Base-by-base conservation (phyloP, 2,888 invertebrate genomes). In the Protonemura montana region DNA sequence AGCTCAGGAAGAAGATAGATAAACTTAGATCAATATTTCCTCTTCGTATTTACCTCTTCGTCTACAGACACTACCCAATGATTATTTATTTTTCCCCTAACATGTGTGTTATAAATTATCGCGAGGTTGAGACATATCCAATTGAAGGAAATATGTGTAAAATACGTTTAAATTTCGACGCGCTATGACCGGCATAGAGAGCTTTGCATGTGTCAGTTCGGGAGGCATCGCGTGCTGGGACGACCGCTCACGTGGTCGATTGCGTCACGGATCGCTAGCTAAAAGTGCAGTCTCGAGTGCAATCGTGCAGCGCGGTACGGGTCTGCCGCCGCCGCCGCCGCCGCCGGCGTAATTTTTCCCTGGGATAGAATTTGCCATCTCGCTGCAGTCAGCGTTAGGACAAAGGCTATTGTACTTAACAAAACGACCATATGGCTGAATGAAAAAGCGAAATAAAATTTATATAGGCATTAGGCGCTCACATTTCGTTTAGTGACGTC, bases 1-100 rank as follows among this genome's bases (percentile, higher is more conserved):
- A 59, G 59, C 16, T 59, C 59, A 21, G 35, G 59, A 59, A 59
- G 59, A 59, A 59, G 59, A 59, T 13, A 59, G 59, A 59, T 59
- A 59, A 59, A 59, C 59, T 59, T 59, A 59, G 59, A 59, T 59
- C 59, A 59, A 59, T 59, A 59, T 59, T 59, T 59, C 21, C 59
- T 21, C 59, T 10, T 59, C 59, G 7, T 59, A 59, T 59, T 59
- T 59, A 21, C 59, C 59, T 35, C 59, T 21, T 10, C 13, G 59
- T 59, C 59, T 59, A 21, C 59, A 59, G 16, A 21, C 13, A 59
- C 13, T 10, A 59, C 7, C 21, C 16, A 16, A 59, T 3, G 59
- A 59, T 59, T 59, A 59, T 59, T 59, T 59, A 59, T 59, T 59
- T n/a, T 16, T 59, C 59, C 59, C 21, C 59, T 35, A 35, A 3